Conservation (phyloP, 2,888 invertebrate species). For the Tenthredo amoena region DNA sequence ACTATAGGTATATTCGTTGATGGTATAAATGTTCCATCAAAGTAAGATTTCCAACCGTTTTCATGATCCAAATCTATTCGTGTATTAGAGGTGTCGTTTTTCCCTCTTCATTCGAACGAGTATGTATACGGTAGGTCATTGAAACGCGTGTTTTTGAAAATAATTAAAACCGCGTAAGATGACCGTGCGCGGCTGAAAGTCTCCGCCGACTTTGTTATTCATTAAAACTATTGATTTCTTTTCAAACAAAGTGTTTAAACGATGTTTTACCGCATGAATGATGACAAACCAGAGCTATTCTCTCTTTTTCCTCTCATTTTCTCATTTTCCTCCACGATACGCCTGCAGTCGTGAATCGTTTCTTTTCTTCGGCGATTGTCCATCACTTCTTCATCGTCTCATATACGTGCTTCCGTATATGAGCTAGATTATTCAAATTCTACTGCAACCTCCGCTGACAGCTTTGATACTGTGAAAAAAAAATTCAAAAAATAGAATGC, state of each 20-base stretch:
- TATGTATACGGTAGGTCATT: neutral
- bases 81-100: neutral
- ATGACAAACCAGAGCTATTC: neutral
- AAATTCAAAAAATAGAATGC: neutral
- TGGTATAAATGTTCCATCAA: neutral
- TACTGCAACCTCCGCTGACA: neutral
- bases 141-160: neutral
- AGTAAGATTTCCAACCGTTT: neutral
- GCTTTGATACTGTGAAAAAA: neutral
- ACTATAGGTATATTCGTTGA: neutral
- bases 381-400: constrained; percentile 18
- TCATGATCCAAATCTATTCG: neutral
- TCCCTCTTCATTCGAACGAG: neutral
- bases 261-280: neutral
- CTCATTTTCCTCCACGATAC: neutral
- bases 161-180: neutral
- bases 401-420: neutral
- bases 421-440: constrained; percentile 20
- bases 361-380: neutral
- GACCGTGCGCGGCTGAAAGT: neutral
- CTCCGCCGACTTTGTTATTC: constrained; percentile 1
- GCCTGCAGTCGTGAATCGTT: neutral
- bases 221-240: constrained; percentile 9
- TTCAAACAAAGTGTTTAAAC: constrained; percentile 2
- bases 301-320: neutral